Base-by-base conservation (phyloP, 2,888 invertebrate species). In the Xylota segnis region DNA sequence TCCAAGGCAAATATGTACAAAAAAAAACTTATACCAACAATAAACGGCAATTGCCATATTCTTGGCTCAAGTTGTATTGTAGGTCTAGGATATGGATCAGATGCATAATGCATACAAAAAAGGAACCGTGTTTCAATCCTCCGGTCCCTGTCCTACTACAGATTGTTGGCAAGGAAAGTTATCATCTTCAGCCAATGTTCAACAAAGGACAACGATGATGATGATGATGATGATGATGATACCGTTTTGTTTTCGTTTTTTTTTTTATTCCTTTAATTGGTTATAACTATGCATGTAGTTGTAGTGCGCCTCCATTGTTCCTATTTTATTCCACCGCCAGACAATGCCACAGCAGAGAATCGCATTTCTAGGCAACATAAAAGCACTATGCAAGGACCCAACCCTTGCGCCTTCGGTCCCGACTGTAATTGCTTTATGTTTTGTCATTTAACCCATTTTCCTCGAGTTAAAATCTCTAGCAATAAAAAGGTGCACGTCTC, bases 391-490 rank as follows among this genome's bases (percentile, higher is more conserved):
- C 58, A 18, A 52, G 29, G 37, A 52, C n/a, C 61, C 34, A n/a
- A 40, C 16, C 56, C 40, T 3, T 18, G 6, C 40, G 10, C 34
- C 52, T 43, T 10, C 16, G 14, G 34, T 27, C 43, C 61, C 43
- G 65, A 71, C 58, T 76, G 84, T 82, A 86, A 86, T 86, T 86
- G 84, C 82, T 82, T 86, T 82, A 82, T 86, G 82, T 82, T 76
- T 86, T 86, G 71, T 76, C 84, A 82, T 86, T 82, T 86, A 86
- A 86, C 84, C 84, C 82, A 86, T 86, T 81, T 84, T 74, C 79
- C 74, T 12, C 1, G 45, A 75, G 81, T 76, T 66, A 52, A 71
- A 71, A 76, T 76, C 70, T 74, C 68, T 71, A 18, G 65, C 81
- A 81, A 84, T 84, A 78, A 84, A 68, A 79, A 75, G 71, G 82